Base-by-base conservation (phyloP, 2,113 vertebrate genomes). In the Zosterops lateralis region DNA sequence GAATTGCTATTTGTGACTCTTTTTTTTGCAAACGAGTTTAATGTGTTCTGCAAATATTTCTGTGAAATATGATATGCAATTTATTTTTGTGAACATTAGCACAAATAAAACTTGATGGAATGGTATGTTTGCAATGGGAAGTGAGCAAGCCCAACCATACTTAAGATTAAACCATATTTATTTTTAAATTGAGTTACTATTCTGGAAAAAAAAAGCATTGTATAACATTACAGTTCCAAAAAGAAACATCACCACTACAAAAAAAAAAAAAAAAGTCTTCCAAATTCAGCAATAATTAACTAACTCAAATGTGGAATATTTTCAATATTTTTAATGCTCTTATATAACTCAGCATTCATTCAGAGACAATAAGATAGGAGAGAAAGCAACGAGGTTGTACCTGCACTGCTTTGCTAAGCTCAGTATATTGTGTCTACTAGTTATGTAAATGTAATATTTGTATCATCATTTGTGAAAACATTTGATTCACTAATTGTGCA, bases 1-100 rank as follows among this genome's bases (percentile, higher is more conserved):
- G 70, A 97, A 96, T 76, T 96, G 73, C 89, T 95, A 87, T 73
- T 91, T 93, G 17, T 29, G n/a, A 53, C 31, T 48, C 18, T 54
- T 45, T 44, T 65, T 68, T 44, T 38, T 68, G 53, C 22, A 79
- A 38, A 84, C 1, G 10, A 75, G 8, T 64, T 65, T 50, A 64
- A 84, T 58, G 45, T 51, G 22, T 79, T 84, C 71, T 73, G 36
- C 73, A 84, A 87, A 54, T 82, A 68, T 79, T 91, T 82, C 50
- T 79, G 28, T 85, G 75, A 87, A 92, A 61, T 75, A 86, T 11
- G 53, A 78, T 53, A 84, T 7, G 19, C 17, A 53, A 67, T 89
- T 60, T 79, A 25, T 50, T 94, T 90, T 81, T 71, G 32, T 84
- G 86, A 90, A 77, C 25, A 75, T 72, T 66, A 89, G 17, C 45